Evolutionary conservation across 2,113 vertebrate genomes (phyloP), one percentile per base, ranked within the genome.

Genomic region (Nycticorax nycticorax): DNA sequence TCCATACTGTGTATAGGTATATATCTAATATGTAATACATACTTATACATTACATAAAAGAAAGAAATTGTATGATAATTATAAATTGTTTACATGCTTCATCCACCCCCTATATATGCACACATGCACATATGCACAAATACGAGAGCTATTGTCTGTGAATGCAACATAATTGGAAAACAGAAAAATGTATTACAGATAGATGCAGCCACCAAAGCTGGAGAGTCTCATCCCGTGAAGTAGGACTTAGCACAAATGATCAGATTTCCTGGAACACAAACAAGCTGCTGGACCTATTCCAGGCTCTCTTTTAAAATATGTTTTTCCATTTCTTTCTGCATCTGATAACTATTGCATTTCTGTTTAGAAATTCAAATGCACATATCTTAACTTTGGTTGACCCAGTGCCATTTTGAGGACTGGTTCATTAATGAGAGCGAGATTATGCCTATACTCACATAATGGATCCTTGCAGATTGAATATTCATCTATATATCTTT

Each of bases 91-190:
- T 74, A 41, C 18, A 20, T 41, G 8, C 52, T 79, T 11, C 16
- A 45, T 3, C 5, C 7, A 30, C 0, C 0, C 10, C 10, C 4
- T 56, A 8, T 12, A 23, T 18, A 50, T 1, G 2, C 9, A 45
- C 32, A 59, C 3, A 55, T 15, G 8, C 6, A 60, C 5, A 3
- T 18, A 43, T 21, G 56, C 41, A 83, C 23, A 75, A 72, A 88
- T 19, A 81, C 33, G 35, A 92, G 53, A 92, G 7, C 18, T 93
- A 20, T 53, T 88, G 4, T 92, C 84, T 89, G 24, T 72, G 53
- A 96, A 72, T 22, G 48, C 20, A 92, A 80, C 24, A 60, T 92
- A 68, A 68, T 1, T 72, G 27, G 45, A 96, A 96, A 95, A 88
- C 4, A 45, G n/a, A 88, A 85, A 93, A 94, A 57, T 7, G 8